Percentiles rank a stretch among this genome's conserved stretches.
phyloP scores from a whole-genome alignment of 2,888 invertebrate genomes.

The Erebia ligea region DNA sequence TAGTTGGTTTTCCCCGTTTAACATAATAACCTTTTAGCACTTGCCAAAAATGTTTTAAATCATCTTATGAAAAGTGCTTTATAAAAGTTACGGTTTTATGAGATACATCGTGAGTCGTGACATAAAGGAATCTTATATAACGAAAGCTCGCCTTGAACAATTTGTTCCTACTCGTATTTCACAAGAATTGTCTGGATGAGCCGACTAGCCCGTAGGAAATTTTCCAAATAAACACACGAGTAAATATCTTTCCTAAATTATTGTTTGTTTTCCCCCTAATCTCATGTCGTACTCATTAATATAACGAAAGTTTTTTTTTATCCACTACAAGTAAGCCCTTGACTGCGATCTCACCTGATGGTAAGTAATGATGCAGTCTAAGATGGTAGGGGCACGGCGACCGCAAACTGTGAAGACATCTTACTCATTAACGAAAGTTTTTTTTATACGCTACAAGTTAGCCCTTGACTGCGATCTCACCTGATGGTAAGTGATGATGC shows the following conservation, averaged over 20 bases:
- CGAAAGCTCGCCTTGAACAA: background rate
- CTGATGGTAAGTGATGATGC: no score
- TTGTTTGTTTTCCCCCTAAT: background rate
- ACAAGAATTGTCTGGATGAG: background rate
- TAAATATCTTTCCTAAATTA: background rate
- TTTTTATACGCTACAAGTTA: no score
- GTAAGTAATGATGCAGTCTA: no score
- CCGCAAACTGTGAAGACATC: background rate
- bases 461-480: no score
- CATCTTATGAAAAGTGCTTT: background rate
- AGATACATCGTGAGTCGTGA: background rate
- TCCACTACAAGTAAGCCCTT: no score
- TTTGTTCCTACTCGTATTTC: background rate
- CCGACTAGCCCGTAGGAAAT: background rate
- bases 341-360: no score
- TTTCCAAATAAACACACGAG: background rate
- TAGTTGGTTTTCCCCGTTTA: constrained; percentile 16
- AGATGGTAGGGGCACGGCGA: no score
- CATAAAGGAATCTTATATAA: background rate
- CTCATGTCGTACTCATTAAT: no score
- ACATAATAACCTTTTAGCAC: constrained; percentile 15
- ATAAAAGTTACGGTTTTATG: constrained; percentile 1
- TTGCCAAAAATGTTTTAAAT: constrained; percentile 12
- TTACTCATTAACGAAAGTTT: background rate
- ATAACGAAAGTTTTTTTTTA: no score